phyloP scores from a whole-genome alignment of 2,113 vertebrate genomes.

The Sapayoa aenigma region DNA sequence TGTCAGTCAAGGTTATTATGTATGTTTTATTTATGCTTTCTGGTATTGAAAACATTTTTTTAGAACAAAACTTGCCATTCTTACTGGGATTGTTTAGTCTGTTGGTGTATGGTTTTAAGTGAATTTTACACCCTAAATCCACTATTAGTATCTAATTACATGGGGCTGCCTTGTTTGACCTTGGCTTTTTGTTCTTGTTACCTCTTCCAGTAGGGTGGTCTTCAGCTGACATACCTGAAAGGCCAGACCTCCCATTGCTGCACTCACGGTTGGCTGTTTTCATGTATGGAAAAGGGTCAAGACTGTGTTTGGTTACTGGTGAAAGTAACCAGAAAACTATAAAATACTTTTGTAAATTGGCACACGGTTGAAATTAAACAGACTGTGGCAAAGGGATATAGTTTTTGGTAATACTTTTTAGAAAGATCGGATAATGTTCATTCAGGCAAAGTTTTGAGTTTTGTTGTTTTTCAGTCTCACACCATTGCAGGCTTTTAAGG shows the following conservation, averaged over 20 bases:
- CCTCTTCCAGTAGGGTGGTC: constrained; percentile 89
- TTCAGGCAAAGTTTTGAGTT: background rate
- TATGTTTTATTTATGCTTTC: constrained; percentile 79
- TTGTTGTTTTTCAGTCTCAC: constrained; percentile 16
- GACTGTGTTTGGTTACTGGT: constrained; percentile 71
- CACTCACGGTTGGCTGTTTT: constrained; percentile 66
- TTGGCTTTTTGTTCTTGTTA: constrained; percentile 76
- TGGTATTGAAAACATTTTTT: constrained; percentile 74
- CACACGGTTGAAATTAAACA: constrained; percentile 60
- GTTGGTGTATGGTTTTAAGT: constrained; percentile 77
- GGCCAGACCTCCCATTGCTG: constrained; percentile 75
- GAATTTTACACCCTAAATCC: constrained; percentile 85
- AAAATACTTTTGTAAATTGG: constrained; percentile 49
- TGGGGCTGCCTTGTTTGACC: constrained; percentile 72
- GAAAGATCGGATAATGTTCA: constrained; percentile 20
- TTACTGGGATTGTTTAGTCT: constrained; percentile 91
- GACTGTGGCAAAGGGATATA: constrained; percentile 37
- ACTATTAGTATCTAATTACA: constrained; percentile 91
- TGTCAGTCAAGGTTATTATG: constrained; percentile 65
- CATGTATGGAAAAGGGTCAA: constrained; percentile 69
- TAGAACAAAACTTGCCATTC: constrained; percentile 79
- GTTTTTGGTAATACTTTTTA: constrained; percentile 56
- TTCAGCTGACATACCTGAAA: constrained; percentile 80
- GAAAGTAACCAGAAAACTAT: constrained; percentile 59
- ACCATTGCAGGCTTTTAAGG: constrained; percentile 10